A percentile compares a stretch with the other conserved stretches of the same genome.
phyloP scores from a whole-genome alignment of 2,888 invertebrate genomes.

The Cantharis rufa region DNA sequence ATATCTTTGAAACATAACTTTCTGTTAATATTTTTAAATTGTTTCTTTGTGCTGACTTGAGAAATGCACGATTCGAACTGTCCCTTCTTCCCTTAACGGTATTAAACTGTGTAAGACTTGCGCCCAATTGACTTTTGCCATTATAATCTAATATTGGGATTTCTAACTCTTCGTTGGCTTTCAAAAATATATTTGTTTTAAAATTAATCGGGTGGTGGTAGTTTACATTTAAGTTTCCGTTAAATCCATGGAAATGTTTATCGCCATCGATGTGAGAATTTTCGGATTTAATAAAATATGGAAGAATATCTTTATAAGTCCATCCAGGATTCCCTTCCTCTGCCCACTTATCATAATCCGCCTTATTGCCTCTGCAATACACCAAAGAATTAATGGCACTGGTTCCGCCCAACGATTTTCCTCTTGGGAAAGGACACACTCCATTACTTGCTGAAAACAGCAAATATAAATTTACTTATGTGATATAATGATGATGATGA shows the following conservation, averaged over 20 bases:
- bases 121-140: conserved; percentile 63
- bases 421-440: conserved; percentile 68
- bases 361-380: conserved; percentile 79
- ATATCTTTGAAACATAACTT: conserved; percentile 60
- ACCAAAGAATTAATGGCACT: conserved; percentile 84
- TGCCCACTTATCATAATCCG: conserved; percentile 83
- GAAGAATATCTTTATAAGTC: conserved; percentile 12
- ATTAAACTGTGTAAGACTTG: conserved; percentile 66
- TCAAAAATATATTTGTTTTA: conserved; percentile 54
- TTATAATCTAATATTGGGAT: conserved; percentile 66
- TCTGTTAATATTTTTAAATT: conserved; percentile 64
- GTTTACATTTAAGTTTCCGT: conserved; percentile 8
- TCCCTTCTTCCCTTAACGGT: conserved; percentile 62
- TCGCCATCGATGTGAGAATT: conserved; percentile 3
- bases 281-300: conserved; percentile 9
- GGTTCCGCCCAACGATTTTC: conserved; percentile 69
- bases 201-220: conserved; percentile 7
- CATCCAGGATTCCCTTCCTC: conserved; percentile 67
- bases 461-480: not conserved
- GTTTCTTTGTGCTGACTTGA: conserved; percentile 59
- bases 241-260: not conserved
- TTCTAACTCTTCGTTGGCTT: conserved; percentile 64
- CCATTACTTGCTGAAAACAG: conserved; percentile 4
- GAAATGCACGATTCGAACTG: conserved; percentile 64
- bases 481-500: too few relatives aligned